Percentiles rank a stretch among this genome's conserved stretches.
Evolutionary conservation across 2,797 vertebrate genomes (phyloP).

Genomic region (Poeciliopsis infans): DNA sequence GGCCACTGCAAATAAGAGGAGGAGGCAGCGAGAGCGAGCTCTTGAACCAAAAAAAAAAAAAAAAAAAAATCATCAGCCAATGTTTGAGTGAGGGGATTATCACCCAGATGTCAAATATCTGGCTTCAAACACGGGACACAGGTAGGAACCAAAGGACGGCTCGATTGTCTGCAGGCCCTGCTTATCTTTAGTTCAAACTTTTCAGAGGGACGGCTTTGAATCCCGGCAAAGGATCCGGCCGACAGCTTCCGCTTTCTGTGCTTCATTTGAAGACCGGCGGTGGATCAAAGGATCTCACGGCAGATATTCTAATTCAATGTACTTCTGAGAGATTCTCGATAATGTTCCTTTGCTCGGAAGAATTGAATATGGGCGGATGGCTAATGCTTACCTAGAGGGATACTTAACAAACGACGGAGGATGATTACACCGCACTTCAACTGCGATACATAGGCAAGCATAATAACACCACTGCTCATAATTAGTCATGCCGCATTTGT

Average conservation of each 20-base stretch:
- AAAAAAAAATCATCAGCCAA: constrained; percentile 36
- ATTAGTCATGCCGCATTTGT: constrained; percentile 51
- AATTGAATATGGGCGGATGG: constrained; percentile 35
- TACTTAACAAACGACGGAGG: constrained; percentile 42
- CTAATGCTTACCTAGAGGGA: constrained; percentile 44
- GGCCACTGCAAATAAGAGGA: constrained; percentile 56
- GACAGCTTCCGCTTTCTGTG: constrained; percentile 31
- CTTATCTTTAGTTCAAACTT: constrained; percentile 56
- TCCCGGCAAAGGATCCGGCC: constrained; percentile 41
- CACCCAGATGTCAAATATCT: constrained; percentile 56
- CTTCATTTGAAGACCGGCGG: constrained; percentile 34
- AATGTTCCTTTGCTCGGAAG: constrained; percentile 31
- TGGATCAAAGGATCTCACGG: constrained; percentile 49
- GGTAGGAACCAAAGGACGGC: constrained; percentile 55
- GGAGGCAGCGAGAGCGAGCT: constrained; percentile 35
- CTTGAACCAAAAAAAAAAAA: neutral
- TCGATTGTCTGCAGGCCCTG: constrained; percentile 38
- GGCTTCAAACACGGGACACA: constrained; percentile 56
- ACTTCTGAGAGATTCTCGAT: constrained; percentile 47
- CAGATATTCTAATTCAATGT: constrained; percentile 51
- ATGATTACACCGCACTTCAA: constrained; percentile 36
- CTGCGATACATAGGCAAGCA: constrained; percentile 15
- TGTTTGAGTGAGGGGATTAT: constrained; percentile 65
- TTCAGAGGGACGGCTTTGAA: constrained; percentile 58
- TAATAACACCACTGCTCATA: constrained; percentile 34